Evolutionary conservation across 2,888 invertebrate genomes (phyloP).

Genomic region (Drosophila helvetica): DNA sequence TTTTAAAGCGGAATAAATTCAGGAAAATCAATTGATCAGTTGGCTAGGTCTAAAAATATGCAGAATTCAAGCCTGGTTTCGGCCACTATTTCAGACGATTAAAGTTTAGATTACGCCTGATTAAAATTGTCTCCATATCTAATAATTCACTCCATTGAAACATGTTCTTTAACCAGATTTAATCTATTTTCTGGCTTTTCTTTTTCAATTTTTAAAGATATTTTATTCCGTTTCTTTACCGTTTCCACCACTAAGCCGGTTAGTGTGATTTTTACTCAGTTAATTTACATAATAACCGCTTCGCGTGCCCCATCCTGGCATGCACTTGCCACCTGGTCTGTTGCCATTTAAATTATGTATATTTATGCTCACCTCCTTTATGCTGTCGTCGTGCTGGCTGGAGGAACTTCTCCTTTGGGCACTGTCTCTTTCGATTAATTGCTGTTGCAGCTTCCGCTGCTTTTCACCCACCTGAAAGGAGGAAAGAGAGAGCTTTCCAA

Average conservation of each 20-base stretch:
- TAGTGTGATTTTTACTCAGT: not conserved
- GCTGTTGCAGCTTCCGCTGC: constrained; percentile 55
- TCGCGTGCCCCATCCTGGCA: not conserved
- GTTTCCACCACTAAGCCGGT: not conserved
- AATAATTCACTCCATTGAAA: no score
- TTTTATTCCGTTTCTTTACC: not conserved
- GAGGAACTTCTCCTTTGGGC: constrained; percentile 18
- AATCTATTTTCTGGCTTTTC: no score
- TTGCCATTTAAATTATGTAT: constrained; percentile 64
- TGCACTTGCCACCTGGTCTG: constrained; percentile 3
- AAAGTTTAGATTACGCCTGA: no score
- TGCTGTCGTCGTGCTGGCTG: constrained; percentile 58
- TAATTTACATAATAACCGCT: not conserved
- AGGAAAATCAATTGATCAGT: no score
- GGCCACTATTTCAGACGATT: no score
- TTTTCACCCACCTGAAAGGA: constrained; percentile 22
- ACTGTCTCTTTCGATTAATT: constrained; percentile 54
- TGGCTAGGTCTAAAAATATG: no score
- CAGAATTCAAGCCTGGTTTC: no score
- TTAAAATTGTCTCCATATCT: no score
- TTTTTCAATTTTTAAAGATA: not conserved
- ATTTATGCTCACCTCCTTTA: constrained; percentile 75
- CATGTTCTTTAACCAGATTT: no score
- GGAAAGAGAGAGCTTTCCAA: constrained; percentile 16
- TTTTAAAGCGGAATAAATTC: not conserved